Evolutionary conservation across 2,888 invertebrate species (phyloP), one percentile per base, ranked within the genome.

Genomic region (Drosophila testacea): DNA sequence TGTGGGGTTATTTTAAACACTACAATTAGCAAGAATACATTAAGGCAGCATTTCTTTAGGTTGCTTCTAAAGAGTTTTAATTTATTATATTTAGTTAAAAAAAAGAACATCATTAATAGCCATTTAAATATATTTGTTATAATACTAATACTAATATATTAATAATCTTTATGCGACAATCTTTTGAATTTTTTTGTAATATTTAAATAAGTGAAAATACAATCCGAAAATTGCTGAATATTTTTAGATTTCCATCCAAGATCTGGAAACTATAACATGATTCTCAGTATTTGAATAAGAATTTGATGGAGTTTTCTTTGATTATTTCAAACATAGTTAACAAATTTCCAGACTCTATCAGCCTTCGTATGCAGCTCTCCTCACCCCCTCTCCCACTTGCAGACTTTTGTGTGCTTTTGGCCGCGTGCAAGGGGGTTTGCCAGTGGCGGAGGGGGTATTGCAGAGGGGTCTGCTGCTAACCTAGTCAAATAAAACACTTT

Each of bases 401-500:
- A 32, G 48, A 34, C 46, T 38, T 38, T 42, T 75, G 42, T 55
- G 7, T 62, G 56, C 48, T 42, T 73, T 64, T 73, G 69, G 73
- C 51, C 73, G 63, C 59, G 64, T 73, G 70, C 68, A 42, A 22
- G 11, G 22, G 28, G 10, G 10, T 30, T 11, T 16, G 10, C n/a
- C n/a, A 10, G 13, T 4, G 32, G 5, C 6, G 13, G 34, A 0
- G 10, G 1, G 10, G 41, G 22, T 5, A 11, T 22, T 50, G 44
- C 36, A 44, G 48, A 34, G 61, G 62, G 55, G 32, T 63, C 57
- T 39, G 60, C 73, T 69, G 61, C 77, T 77, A 81, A 77, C 88
- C 88, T 81, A 86, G 88, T 81, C 88, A 86, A 86, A 88, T 86
- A 86, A 88, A 86, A 88, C 88, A 86, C 87, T 87, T 89, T 86